Percentiles rank a stretch among this genome's conserved stretches.
Evolutionary conservation across 2,888 invertebrate species (phyloP).

Genomic region (Sphinx pinastri): DNA sequence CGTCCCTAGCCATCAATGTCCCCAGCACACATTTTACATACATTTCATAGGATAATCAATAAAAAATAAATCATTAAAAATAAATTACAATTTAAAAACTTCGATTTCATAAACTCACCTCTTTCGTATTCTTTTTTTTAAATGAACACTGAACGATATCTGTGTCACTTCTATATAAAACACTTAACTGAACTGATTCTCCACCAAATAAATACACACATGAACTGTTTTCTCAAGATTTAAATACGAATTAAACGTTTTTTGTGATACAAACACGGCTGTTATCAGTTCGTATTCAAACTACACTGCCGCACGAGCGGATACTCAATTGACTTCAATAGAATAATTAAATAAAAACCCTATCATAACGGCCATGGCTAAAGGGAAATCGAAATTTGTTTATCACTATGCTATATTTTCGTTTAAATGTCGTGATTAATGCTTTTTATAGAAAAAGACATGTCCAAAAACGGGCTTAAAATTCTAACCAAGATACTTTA

Average conservation of each 20-base stretch:
- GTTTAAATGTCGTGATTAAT: background rate
- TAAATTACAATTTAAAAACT: too few relatives aligned
- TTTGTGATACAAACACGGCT: slow-evolving; percentile 39
- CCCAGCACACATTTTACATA: too few relatives aligned
- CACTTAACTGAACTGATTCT: background rate
- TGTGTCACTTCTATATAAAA: background rate
- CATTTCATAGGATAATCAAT: too few relatives aligned
- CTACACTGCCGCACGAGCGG: slow-evolving; percentile 48
- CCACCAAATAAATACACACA: background rate
- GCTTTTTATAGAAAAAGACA: too few relatives aligned
- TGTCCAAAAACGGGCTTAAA: too few relatives aligned
- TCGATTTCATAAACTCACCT: background rate
- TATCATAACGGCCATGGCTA: background rate
- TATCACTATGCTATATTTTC: background rate
- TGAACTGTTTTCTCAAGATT: slow-evolving; percentile 9
- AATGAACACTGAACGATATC: background rate
- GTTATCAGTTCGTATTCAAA: slow-evolving; percentile 39
- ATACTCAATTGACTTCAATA: slow-evolving; percentile 75
- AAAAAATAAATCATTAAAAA: too few relatives aligned
- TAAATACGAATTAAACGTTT: slow-evolving; percentile 21
- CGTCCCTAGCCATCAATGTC: too few relatives aligned
- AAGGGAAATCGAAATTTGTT: slow-evolving; percentile 2
- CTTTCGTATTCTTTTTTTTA: background rate
- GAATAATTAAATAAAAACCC: slow-evolving; percentile 50
- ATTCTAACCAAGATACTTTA: too few relatives aligned